A percentile compares a stretch with the other conserved stretches of the same genome.
These are phyloP conservation scores for Oasisia sp. DNA, from an alignment of 2,888 invertebrate species.

Conservation along the genomic window DNA sequence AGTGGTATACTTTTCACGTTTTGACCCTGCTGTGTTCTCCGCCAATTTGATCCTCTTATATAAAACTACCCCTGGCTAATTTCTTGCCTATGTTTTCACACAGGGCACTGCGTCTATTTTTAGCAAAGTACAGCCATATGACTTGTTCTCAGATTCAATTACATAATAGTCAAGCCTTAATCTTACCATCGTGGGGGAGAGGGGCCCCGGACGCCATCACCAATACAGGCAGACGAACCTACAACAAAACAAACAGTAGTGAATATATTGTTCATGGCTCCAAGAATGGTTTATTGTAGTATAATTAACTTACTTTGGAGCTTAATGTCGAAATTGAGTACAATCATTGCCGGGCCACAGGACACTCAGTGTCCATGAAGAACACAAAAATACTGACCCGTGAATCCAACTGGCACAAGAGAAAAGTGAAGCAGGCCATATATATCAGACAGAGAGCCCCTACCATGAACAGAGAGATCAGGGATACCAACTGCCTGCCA, in stretches of 20 bases:
- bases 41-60: not conserved
- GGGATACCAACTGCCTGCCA: no score
- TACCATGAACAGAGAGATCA: no score
- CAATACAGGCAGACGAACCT: not conserved
- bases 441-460: no score
- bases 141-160: not conserved
- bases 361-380: no score
- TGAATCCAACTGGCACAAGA: no score
- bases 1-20: not conserved
- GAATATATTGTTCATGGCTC: no score
- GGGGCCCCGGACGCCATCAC: not conserved
- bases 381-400: no score
- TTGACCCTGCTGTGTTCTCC: not conserved
- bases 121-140: not conserved
- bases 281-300: no score
- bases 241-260: not conserved
- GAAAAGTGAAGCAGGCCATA: no score
- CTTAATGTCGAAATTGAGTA: no score
- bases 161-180: not conserved
- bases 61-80: not conserved
- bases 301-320: no score
- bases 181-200: not conserved
- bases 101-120: not conserved
- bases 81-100: not conserved
- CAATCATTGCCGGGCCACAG: no score